Percentiles rank a stretch among this genome's conserved stretches.
Evolutionary conservation across 2,113 vertebrate genomes (phyloP).

Genomic region (Periophthalmus modestus): DNA sequence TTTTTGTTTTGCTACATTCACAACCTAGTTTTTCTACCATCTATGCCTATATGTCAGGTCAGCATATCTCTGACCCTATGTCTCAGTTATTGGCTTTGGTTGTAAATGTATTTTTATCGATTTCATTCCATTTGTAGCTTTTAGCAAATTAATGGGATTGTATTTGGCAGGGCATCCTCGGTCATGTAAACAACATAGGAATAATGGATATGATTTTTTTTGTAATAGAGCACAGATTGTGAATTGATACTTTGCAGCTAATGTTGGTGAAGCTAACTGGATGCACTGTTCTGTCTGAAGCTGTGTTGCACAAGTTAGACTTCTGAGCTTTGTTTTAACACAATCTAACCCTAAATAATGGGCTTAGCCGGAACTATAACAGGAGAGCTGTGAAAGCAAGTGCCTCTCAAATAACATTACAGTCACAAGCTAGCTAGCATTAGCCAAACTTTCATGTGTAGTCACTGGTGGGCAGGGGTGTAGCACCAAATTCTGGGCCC

Average conservation of each 20-base stretch:
- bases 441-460: background rate
- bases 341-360: too few relatives aligned
- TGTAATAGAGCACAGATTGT: too few relatives aligned
- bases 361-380: too few relatives aligned
- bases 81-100: background rate
- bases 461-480: background rate
- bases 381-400: too few relatives aligned
- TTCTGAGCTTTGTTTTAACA: too few relatives aligned
- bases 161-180: background rate
- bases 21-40: conserved; percentile 7
- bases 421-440: too few relatives aligned
- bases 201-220: background rate
- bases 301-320: too few relatives aligned
- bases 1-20: conserved; percentile 5
- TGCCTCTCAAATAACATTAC: too few relatives aligned
- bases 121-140: background rate
- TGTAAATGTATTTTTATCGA: background rate
- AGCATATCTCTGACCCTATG: background rate
- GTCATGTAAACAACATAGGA: background rate
- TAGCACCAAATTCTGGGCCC: too few relatives aligned
- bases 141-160: background rate
- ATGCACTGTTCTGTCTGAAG: too few relatives aligned
- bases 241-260: too few relatives aligned
- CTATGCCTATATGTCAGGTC: conserved; percentile 7
- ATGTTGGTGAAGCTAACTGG: too few relatives aligned